phyloP scores from a whole-genome alignment of 2,113 vertebrate genomes.

The Nestor notabilis region DNA sequence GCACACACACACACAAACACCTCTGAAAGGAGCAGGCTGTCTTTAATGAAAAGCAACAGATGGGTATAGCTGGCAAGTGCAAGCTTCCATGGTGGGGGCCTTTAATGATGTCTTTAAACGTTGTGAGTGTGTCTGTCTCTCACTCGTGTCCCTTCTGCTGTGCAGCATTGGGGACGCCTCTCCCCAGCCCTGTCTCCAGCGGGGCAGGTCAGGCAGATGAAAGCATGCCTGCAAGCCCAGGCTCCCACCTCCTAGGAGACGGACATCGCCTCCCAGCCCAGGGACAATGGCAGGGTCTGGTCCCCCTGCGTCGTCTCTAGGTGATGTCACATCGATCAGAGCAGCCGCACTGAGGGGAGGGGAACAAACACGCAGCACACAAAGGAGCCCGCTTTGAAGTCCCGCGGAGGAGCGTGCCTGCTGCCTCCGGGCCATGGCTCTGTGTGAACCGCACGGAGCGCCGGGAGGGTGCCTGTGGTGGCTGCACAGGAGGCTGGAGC shows the following conservation, averaged over 20 bases:
- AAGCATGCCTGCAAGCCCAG: conserved; percentile 85
- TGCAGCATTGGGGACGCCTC: conserved; percentile 23
- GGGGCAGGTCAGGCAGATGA: conserved; percentile 86
- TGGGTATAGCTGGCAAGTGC: neutral
- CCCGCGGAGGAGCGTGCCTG: conserved; percentile 81
- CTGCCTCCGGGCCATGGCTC: neutral
- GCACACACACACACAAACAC: neutral
- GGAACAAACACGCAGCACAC: conserved; percentile 65
- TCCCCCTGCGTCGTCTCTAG: conserved; percentile 76
- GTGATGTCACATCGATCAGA: conserved; percentile 85
- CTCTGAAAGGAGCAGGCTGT: neutral
- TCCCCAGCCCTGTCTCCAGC: conserved; percentile 60
- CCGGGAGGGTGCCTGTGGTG: accelerated
- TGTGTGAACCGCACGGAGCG: neutral
- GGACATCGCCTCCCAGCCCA: conserved; percentile 84
- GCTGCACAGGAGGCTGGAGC: accelerated
- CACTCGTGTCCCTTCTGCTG: conserved; percentile 71
- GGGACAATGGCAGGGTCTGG: conserved; percentile 81
- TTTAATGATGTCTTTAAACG: conserved; percentile 48
- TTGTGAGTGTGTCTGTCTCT: conserved; percentile 41
- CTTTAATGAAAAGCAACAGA: conserved; percentile 16
- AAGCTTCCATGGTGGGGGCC: neutral
- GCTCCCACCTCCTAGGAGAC: conserved; percentile 89
- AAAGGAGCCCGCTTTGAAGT: conserved; percentile 79
- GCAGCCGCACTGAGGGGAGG: conserved; percentile 80